Evolutionary conservation across 2,113 vertebrate species (phyloP).

Genomic region (Engraulis encrasicolus): DNA sequence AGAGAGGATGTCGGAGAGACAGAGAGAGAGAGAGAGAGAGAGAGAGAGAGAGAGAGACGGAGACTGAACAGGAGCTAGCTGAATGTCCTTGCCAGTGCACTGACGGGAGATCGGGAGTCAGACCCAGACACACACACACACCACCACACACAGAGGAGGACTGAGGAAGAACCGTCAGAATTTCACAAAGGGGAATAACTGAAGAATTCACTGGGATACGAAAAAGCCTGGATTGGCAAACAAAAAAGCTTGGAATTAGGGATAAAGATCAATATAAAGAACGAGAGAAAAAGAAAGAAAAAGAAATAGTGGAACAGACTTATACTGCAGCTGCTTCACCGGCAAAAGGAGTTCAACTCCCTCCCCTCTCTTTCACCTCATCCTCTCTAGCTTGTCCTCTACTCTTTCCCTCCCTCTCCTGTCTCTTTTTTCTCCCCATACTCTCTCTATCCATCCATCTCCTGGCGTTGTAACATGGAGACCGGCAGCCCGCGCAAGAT

Average conservation of each 20-base stretch:
- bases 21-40: conserved; percentile 29
- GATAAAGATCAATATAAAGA: background rate
- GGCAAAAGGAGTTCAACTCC: conserved; percentile 36
- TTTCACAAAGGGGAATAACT: background rate
- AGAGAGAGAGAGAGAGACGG: conserved; percentile 44
- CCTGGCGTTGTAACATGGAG: conserved; percentile 76
- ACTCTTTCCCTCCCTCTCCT: background rate
- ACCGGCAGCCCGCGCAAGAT: conserved; percentile 87
- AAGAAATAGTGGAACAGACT: conserved; percentile 26
- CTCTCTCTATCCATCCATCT: background rate
- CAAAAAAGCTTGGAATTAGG: conserved; percentile 46
- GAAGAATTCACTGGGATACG: background rate
- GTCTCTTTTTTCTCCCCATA: conserved; percentile 11
- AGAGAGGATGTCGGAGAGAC: conserved; percentile 5
- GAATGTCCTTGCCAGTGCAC: conserved; percentile 66
- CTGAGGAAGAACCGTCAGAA: conserved; percentile 17
- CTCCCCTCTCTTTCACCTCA: conserved; percentile 12
- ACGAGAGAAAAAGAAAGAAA: conserved; percentile 14
- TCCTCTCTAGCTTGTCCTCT: conserved; percentile 35
- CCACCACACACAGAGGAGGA: background rate
- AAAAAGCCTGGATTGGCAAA: background rate
- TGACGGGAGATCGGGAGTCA: conserved; percentile 32
- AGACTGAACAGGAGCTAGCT: conserved; percentile 56
- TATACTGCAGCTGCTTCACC: conserved; percentile 24
- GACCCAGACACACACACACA: no score